A percentile compares a stretch with the other conserved stretches of the same genome.
phyloP scores from a whole-genome alignment of 2,888 invertebrate genomes.

The Drosophila phalerata region DNA sequence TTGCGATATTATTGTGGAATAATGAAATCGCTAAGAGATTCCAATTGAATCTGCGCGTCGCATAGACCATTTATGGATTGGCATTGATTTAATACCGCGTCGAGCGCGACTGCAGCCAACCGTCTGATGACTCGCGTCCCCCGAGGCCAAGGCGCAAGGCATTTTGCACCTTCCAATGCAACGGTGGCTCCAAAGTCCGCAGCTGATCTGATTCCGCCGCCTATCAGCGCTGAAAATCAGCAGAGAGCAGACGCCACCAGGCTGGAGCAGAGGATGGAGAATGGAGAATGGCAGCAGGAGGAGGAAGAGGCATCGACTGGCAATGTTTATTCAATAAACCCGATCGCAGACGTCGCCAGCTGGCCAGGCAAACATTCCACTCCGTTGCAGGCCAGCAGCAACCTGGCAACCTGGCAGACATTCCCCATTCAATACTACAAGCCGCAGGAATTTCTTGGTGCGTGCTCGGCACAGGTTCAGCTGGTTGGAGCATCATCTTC shows the following conservation, averaged over 20 bases:
- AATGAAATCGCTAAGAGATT: constrained; percentile 76
- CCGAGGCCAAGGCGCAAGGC: constrained; percentile 81
- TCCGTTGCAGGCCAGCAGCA: neutral
- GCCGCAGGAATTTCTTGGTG: constrained; percentile 84
- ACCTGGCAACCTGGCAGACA: constrained; percentile 45
- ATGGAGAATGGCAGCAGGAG: neutral
- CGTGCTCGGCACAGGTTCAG: constrained; percentile 84
- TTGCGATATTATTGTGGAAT: constrained; percentile 76
- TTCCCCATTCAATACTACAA: constrained; percentile 81
- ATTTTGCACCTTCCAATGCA: constrained; percentile 80
- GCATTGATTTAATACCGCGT: constrained; percentile 81
- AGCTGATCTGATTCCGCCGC: constrained; percentile 80
- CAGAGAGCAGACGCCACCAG: constrained; percentile 64
- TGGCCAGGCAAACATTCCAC: constrained; percentile 41
- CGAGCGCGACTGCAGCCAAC: constrained; percentile 19
- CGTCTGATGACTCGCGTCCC: constrained; percentile 71
- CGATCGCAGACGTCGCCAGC: constrained; percentile 69
- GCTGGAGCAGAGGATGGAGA: neutral
- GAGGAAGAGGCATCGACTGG: constrained; percentile 7
- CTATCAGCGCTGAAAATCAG: constrained; percentile 69
- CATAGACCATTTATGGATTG: constrained; percentile 79
- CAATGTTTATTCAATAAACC: constrained; percentile 85
- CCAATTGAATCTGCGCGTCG: constrained; percentile 70
- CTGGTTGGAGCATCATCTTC: constrained; percentile 27
- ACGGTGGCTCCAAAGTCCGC: constrained; percentile 57